Base-by-base conservation (phyloP, 2,113 vertebrate species). In the Nannospalax galili region DNA sequence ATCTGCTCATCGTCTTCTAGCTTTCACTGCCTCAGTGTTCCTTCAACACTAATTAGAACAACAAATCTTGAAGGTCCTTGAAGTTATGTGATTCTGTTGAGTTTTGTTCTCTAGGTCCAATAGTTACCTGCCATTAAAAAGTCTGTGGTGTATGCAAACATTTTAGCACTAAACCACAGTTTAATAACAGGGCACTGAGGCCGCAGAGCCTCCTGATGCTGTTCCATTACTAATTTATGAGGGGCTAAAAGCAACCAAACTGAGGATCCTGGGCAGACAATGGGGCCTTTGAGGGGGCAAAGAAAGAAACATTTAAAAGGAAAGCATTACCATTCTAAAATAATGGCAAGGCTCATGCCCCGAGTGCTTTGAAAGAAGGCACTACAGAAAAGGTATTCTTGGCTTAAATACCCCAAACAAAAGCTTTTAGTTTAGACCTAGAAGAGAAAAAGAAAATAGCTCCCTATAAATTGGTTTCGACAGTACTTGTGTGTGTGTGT, bases 161-260 rank as follows among this genome's bases (percentile, higher is more conserved):
- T 96, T 97, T 97, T 96, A 97, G 94, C 56, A 94, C 87, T 62
- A 96, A 95, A 97, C 97, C 97, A 97, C 97, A 98, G 95, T 97
- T 98, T 98, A 97, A 94, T 97, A 98, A 97, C 93, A 97, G 96
- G 92, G 84, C 85, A 84, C 62, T 26, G 64, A 93, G 97, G 93
- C 96, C 96, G 19, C 97, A 96, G 72, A 94, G 78, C 91, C 96
- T 97, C 91, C 96, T 95, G 92, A 89, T 96, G 96, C 48, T 95
- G 94, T 88, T 96, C 92, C 94, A 97, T 98, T 97, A 97, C 97
- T 98, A 97, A 98, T 97, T 97, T 97, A 98, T 98, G 93, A 97
- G 93, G 85, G 93, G 88, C 95, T 98, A 97, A 98, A 98, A 98
- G 97, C 97, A 95, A 96, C 95, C 45, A 64, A 97, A 96, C 78